phyloP scores from a whole-genome alignment of 1,140 invertebrate genomes.

The Drosophila persimilis region DNA sequence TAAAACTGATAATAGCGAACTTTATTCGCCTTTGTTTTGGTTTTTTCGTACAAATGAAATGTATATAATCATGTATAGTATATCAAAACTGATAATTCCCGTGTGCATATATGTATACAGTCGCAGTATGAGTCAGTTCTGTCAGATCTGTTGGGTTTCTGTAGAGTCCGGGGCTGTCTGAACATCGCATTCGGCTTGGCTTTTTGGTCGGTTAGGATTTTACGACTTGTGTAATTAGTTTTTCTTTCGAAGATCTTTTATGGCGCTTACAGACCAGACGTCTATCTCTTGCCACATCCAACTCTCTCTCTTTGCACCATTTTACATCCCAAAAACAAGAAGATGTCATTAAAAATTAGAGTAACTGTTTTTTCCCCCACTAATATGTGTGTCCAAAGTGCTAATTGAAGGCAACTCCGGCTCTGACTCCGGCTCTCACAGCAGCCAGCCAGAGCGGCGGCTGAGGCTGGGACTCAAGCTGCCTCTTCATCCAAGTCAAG shows the following conservation, averaged over 20 bases:
- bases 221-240: conserved; percentile 74
- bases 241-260: conserved; percentile 65
- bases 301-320: conserved; percentile 42
- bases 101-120: too few species aligned
- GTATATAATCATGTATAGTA: conserved; percentile 6
- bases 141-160: conserved; percentile 6
- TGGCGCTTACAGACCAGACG: conserved; percentile 34
- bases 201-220: conserved; percentile 61
- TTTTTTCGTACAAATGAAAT: conserved; percentile 5
- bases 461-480: too few species aligned
- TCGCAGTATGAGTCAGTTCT: conserved; percentile 28
- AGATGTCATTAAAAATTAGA: conserved; percentile 59
- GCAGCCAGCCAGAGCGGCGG: conserved; percentile 1
- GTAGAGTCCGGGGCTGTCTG: conserved; percentile 4
- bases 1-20: background rate
- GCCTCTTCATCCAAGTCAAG: conserved; percentile 20
- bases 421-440: conserved; percentile 5
- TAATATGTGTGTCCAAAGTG: conserved; percentile 80
- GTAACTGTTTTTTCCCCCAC: conserved; percentile 71
- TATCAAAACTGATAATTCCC: background rate
- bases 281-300: conserved; percentile 5
- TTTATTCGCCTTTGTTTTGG: background rate
- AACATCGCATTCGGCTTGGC: conserved; percentile 44
- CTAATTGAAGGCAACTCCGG: conserved; percentile 72
- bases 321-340: conserved; percentile 28